A percentile compares a stretch with the other conserved stretches of the same genome.
Conservation (phyloP, 2,113 vertebrate genomes). For the Nerophis ophidion region DNA sequence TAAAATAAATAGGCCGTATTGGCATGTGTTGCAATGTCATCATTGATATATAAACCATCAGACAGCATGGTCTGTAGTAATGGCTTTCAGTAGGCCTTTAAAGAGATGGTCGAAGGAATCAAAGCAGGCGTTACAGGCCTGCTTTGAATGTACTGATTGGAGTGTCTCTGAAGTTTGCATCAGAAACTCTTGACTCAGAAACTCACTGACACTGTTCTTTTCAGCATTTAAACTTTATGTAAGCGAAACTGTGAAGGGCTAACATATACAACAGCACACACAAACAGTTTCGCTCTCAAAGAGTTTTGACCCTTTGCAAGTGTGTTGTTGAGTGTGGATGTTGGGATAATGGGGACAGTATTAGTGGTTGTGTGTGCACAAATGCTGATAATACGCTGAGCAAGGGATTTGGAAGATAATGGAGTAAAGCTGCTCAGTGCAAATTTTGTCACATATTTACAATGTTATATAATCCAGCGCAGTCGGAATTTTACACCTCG, state of each 20-base stretch:
- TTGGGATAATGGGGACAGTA: conserved; percentile 1
- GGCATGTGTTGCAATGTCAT: too few species aligned
- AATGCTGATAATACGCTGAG: conserved; percentile 34
- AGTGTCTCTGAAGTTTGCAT: too few species aligned
- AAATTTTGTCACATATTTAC: conserved; percentile 31
- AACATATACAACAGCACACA: conserved; percentile 5
- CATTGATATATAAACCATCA: too few species aligned
- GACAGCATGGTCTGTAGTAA: too few species aligned
- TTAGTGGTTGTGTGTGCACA: conserved; percentile 18
- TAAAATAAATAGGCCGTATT: too few species aligned
- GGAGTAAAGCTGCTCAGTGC: conserved; percentile 30
- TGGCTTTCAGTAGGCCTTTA: too few species aligned
- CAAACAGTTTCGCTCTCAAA: neutral
- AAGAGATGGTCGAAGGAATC: too few species aligned
- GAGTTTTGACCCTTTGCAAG: conserved; percentile 15
- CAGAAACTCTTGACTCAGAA: too few species aligned
- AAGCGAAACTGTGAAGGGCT: neutral
- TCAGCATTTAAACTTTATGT: too few species aligned
- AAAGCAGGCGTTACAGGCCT: too few species aligned
- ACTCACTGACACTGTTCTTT: too few species aligned
- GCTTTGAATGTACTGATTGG: too few species aligned
- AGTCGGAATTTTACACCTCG: conserved; percentile 16
- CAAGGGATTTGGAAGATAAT: conserved; percentile 28
- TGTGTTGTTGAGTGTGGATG: conserved; percentile 4
- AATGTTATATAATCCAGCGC: conserved; percentile 20